Evolutionary conservation across 2,888 invertebrate species (phyloP).

Genomic region (Pheosia gnoma): DNA sequence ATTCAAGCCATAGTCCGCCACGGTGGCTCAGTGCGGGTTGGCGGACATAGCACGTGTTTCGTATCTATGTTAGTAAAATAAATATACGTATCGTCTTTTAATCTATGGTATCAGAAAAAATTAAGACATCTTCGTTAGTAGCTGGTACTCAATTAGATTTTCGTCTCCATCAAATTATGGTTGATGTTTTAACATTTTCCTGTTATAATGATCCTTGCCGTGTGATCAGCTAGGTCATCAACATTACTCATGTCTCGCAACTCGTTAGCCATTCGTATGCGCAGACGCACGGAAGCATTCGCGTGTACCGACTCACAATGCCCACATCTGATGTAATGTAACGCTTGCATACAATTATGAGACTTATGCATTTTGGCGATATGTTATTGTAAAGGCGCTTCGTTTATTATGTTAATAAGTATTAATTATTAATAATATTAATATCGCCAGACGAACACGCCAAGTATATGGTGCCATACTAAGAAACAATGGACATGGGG

Average conservation of each 20-base stretch:
- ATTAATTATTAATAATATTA: too few species aligned
- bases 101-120: too few species aligned
- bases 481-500: too few species aligned
- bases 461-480: too few species aligned
- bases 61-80: too few species aligned
- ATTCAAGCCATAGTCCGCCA: too few species aligned
- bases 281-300: conserved; percentile 48
- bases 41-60: too few species aligned
- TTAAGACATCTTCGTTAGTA: neutral
- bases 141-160: neutral
- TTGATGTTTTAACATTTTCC: conserved; percentile 19
- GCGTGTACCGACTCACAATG: conserved; percentile 46
- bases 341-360: conserved; percentile 37
- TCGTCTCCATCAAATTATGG: conserved; percentile 11
- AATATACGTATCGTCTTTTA: too few species aligned
- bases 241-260: conserved; percentile 35
- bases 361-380: conserved; percentile 32
- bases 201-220: conserved; percentile 25
- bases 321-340: conserved; percentile 59
- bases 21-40: too few species aligned
- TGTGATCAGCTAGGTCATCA: conserved; percentile 56
- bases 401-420: neutral
- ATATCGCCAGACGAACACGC: too few species aligned
- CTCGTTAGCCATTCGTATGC: conserved; percentile 54
- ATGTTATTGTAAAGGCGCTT: neutral